Evolutionary conservation across 2,888 invertebrate species (phyloP), one percentile per base, ranked within the genome.

Genomic region (Dasysyrphus albostriatus): DNA sequence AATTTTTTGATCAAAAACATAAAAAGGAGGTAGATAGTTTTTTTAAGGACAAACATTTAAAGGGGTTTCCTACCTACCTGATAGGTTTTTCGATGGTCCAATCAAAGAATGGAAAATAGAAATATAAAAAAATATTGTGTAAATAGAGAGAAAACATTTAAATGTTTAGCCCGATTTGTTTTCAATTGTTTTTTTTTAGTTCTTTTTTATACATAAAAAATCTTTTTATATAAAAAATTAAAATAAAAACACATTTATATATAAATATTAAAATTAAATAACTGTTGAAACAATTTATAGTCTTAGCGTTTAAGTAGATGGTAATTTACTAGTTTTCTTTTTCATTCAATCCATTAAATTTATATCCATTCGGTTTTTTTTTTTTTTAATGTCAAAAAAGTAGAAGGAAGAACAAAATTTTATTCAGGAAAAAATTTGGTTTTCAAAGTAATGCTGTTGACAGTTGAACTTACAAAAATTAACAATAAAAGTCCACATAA

Each of bases 241-340:
- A 58, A n/a, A 58, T 58, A 39, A 56, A 73, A 3, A 58, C 56
- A 51, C 24, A 19, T n/a, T 37, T 73, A 72, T 37, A 51, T 54
- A 56, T 34, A 59, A 54, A 67, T 49, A 72, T 39, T 29, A 51
- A 73, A 32, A 61, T 63, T 24, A 69, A 73, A 61, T 67, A 72
- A 76, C 73, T 76, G 75, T 76, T 81, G 65, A 76, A 83, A 84
- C 32, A 72, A 51, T 81, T 76, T 73, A 59, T 84, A 85, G 81
- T 76, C 72, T 63, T 81, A 81, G 81, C n/a, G 75, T 80, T 75
- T 85, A 85, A 81, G 81, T 81, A 85, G 84, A 85, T 81, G 84
- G 84, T 84, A 81, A 77, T 72, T 65, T 82, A 34, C 44, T 78
- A 29, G 63, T 37, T 70, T 59, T 32, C 59, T 58, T 37, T 61